A percentile compares a stretch with the other conserved stretches of the same genome.
These are phyloP conservation scores for Melanophora roralis DNA, from an alignment of 2,888 invertebrate genomes.

Conservation along the genomic window DNA sequence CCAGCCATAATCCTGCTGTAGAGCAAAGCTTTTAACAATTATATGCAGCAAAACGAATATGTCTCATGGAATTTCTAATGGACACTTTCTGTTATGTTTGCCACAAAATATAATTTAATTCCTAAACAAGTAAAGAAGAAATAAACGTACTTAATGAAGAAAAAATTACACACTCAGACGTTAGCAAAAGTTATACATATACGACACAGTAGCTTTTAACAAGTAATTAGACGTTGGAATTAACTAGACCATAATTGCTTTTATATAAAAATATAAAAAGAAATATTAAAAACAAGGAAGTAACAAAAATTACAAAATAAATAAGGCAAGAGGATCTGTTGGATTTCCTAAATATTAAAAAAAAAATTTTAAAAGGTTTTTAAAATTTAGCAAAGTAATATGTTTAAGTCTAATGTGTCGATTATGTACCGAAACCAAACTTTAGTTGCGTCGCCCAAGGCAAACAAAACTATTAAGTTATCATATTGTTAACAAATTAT, in stretches of 20 bases:
- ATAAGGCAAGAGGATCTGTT: not conserved
- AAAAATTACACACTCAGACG: conserved; percentile 2
- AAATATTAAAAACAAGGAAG: not conserved
- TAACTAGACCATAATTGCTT: conserved; percentile 54
- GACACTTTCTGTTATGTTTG: conserved; percentile 7
- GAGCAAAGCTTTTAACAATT: conserved; percentile 9
- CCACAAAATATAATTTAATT: conserved; percentile 23
- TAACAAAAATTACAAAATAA: conserved; percentile 9
- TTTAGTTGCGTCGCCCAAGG: no score
- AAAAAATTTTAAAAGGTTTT: not conserved
- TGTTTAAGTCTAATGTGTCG: no score
- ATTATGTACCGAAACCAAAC: no score
- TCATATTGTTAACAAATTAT: no score
- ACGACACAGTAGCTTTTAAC: conserved; percentile 19
- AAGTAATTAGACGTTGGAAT: conserved; percentile 18
- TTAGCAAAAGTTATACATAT: not conserved
- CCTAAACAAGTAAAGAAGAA: not conserved
- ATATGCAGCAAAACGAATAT: not conserved
- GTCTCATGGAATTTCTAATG: conserved; percentile 18
- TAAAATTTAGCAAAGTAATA: not conserved
- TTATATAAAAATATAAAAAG: not conserved
- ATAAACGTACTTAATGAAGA: not conserved
- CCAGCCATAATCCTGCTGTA: not conserved
- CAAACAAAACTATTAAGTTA: no score
- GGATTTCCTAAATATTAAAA: not conserved